Base-by-base conservation (phyloP, 2,113 vertebrate genomes). In the Ptyas mucosa region DNA sequence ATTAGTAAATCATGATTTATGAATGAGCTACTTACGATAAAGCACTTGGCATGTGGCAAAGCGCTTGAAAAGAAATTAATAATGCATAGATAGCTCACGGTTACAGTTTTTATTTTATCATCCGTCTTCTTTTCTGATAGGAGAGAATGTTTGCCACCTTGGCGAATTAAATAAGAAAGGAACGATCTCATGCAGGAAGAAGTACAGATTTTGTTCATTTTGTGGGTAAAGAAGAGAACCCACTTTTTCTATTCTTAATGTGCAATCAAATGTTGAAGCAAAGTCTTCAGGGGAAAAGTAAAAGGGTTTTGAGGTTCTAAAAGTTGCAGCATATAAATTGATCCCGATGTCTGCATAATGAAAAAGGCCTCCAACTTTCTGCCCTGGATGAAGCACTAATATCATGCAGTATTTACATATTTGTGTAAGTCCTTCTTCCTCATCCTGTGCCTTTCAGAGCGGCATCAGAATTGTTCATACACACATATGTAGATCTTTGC, bases 41-140 rank as follows among this genome's bases (percentile, higher is more conserved):
- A 90, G 43, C 92, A 85, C 53, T 89, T 85, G 90, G 61, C 26
- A 86, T 34, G 18, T 89, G 34, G 52, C 49, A 85, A 86, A 61
- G 75, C 90, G 54, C 54, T 85, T 58, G 75, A 89, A 61, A 89
- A 61, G 29, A 81, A 58, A 93, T 93, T 49, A 93, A 93, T 93
- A 89, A 90, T 93, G 18, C 53, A 64, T 91, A 11, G n/a, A 61
- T 57, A 61, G 69, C 87, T 91, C 54, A 52, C n/a, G n/a, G 15
- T 10, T 34, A 9, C 90, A 24, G 23, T 94, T 94, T 26, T 87
- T 24, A 29, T 11, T 75, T 29, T 57, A 7, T 85, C 53, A 26
- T 2, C 24, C 14, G 12, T 34, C 0, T 75, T 29, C 94, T n/a
- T 2, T 75, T 24, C 93, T 95, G 96, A 94, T 89, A 97, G 96